Conservation (phyloP, 1,140 invertebrate species). For the Ridgeia piscesae region DNA sequence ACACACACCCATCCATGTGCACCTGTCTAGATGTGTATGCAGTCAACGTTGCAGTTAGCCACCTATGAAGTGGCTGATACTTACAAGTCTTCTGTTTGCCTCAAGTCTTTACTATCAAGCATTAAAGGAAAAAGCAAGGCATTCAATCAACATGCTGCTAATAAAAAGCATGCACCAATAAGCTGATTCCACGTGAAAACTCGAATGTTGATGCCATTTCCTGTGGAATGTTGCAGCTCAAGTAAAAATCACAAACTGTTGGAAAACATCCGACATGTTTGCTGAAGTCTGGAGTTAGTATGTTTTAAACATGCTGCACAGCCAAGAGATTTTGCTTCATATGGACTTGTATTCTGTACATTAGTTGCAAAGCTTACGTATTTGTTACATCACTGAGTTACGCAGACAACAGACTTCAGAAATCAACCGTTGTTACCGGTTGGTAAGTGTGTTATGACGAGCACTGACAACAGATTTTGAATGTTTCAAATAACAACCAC, state of each 20-base stretch:
- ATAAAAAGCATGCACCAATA: neutral
- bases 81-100: neutral
- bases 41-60: neutral
- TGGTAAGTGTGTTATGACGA: neutral
- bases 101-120: conserved; percentile 5
- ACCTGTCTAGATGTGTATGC: neutral
- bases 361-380: neutral
- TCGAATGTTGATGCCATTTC: neutral
- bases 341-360: neutral
- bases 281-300: neutral
- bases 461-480: no score
- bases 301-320: neutral
- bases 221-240: neutral
- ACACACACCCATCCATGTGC: no score
- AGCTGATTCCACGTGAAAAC: neutral
- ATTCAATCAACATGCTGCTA: neutral
- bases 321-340: neutral
- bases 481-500: neutral
- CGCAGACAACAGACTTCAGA: neutral
- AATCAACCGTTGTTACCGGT: neutral
- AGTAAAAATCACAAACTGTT: neutral
- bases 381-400: neutral
- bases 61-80: neutral
- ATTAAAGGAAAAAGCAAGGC: neutral
- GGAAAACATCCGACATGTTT: neutral